Percentiles rank a stretch among this genome's conserved stretches.
Conservation (phyloP, 2,113 vertebrate genomes). For the Montifringilla adamsi region DNA sequence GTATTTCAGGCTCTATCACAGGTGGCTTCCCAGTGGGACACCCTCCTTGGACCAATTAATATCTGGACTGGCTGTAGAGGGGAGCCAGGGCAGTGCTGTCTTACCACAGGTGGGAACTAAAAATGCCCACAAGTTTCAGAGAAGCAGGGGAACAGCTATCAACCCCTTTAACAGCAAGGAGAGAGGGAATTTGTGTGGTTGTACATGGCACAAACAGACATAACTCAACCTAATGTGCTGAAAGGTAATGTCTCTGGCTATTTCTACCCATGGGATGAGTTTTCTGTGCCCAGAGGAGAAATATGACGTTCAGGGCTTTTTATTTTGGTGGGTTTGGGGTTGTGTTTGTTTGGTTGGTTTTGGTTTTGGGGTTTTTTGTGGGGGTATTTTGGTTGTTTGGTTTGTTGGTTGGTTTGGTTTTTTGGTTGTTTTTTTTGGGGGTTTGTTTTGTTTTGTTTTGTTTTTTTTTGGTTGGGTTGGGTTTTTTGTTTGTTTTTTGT, state of each 20-base stretch:
- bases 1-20: background rate
- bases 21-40: background rate
- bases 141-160: background rate
- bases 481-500: background rate
- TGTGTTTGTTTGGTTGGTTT: background rate
- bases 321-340: background rate
- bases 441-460: background rate
- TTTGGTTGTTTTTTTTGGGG: too few relatives aligned
- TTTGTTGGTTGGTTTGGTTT: too few relatives aligned
- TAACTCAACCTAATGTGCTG: background rate
- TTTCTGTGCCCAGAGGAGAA: background rate
- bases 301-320: background rate
- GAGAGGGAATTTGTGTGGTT: background rate
- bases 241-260: background rate
- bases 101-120: background rate
- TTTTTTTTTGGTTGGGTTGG: background rate
- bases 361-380: background rate
- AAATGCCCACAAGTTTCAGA: background rate
- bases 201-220: background rate
- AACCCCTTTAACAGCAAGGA: background rate
- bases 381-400: background rate
- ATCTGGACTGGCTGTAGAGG: background rate
- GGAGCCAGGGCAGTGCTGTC: background rate
- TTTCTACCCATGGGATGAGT: background rate
- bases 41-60: background rate